Base-by-base conservation (phyloP, 1,140 invertebrate genomes). In the Drosophila persimilis region DNA sequence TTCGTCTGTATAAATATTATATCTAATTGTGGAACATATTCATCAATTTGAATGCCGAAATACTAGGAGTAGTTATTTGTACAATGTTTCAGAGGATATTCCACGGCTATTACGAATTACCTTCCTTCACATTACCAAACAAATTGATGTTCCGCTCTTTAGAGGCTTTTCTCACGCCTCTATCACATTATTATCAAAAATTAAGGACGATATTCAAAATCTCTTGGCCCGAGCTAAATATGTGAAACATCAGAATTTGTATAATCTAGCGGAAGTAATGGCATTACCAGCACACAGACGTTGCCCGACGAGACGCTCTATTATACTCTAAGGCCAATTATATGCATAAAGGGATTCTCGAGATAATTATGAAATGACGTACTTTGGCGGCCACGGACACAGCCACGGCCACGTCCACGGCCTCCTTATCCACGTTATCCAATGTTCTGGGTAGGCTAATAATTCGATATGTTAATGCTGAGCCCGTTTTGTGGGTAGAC, bases 401-500 rank as follows among this genome's bases (percentile, higher is more conserved):
- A 1, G 35, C 2, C 35, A 39, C 35, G 9, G 35, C 3, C 35
- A 39, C 4, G 9, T 9, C 31, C 31, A 35, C 71, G 69, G 66
- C 63, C 52, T 51, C 50, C 73, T 90, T 78, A 90, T 84, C 72
- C 73, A 56, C 71, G 54, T 90, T 90, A 90, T 90, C 88, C 83
- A 71, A 84, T 90, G 88, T 90, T 90, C 88, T 84, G 88, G 83
- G 84, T 78, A 73, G 77, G 83, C 79, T 84, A 80, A 90, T 86
- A 90, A 88, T 84, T 88, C 67, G 88, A 88, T 80, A 90, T 90
- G 86, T 90, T 90, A 90, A 90, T 90, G 89, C 63, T 62, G 59
- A 62, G 64, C 52, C 50, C 65, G 57, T 31, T 9, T 67, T 74
- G 56, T 72, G 75, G 83, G 29, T 51, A 77, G 53, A 39, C 26